phyloP scores from a whole-genome alignment of 2,888 invertebrate species.

The Galerucella calmariensis region DNA sequence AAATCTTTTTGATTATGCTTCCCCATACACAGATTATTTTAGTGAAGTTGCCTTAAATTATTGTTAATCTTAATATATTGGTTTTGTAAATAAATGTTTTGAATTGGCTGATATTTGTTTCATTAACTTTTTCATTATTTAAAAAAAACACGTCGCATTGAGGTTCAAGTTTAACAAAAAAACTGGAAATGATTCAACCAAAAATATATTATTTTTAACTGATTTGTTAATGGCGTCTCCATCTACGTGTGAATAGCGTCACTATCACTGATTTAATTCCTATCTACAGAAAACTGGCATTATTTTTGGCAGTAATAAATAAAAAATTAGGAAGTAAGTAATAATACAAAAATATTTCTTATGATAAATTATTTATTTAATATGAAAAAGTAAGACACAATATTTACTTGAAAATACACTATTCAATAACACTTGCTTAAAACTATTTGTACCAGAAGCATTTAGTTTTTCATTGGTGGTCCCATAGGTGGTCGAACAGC shows the following conservation, averaged over 20 bases:
- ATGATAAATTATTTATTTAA: too few relatives aligned
- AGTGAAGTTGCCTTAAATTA: constrained; percentile 56
- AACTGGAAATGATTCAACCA: too few relatives aligned
- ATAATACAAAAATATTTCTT: too few relatives aligned
- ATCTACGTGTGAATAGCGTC: too few relatives aligned
- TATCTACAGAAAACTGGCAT: too few relatives aligned
- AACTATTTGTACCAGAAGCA: neutral
- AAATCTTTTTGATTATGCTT: constrained; percentile 39
- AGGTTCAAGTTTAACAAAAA: too few relatives aligned
- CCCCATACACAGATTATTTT: constrained; percentile 34
- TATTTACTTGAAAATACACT: neutral
- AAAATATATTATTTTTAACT: too few relatives aligned
- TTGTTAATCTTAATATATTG: constrained; percentile 59
- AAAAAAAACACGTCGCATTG: neutral
- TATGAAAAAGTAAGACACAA: neutral
- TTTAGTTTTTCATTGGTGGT: constrained; percentile 68
- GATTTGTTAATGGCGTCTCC: too few relatives aligned
- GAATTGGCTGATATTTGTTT: constrained; percentile 38
- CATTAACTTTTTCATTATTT: neutral
- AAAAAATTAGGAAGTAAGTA: too few relatives aligned
- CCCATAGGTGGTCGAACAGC: constrained; percentile 79
- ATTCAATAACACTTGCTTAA: neutral
- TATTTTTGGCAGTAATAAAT: too few relatives aligned
- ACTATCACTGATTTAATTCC: too few relatives aligned
- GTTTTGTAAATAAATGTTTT: constrained; percentile 51